Conservation (phyloP, 2,797 vertebrate species). For the Nyctibius grandis region DNA sequence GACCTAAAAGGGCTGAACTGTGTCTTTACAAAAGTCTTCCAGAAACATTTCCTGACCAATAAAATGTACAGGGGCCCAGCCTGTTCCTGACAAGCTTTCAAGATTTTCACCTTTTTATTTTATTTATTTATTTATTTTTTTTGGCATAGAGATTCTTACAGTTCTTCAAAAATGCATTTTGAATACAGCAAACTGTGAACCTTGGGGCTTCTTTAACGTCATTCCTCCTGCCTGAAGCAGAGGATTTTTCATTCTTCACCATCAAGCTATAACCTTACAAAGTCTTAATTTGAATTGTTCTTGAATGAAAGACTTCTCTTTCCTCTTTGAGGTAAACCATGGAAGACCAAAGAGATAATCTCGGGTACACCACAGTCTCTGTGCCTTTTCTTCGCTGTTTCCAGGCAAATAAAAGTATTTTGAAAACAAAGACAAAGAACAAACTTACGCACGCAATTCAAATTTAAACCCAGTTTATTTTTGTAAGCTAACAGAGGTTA, state of each 20-base stretch:
- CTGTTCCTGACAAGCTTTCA: not conserved
- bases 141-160: accelerated
- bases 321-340: not conserved
- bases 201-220: not conserved
- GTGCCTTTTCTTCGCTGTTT: not conserved
- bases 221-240: not conserved
- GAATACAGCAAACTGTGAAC: not conserved
- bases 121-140: not conserved
- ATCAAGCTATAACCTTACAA: not conserved
- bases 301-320: not conserved
- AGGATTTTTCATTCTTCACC: not conserved
- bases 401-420: not conserved
- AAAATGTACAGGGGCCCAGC: not conserved
- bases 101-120: not conserved
- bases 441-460: not conserved
- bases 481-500: not conserved
- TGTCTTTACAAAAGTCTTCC: not conserved
- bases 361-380: not conserved
- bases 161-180: not conserved
- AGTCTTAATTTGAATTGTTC: not conserved
- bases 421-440: not conserved
- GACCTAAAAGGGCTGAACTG: not conserved
- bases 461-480: not conserved
- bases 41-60: not conserved
- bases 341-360: not conserved